These are phyloP conservation scores for Thunnus albacares DNA, from an alignment of 2,797 vertebrate species.

Conservation along the genomic window DNA sequence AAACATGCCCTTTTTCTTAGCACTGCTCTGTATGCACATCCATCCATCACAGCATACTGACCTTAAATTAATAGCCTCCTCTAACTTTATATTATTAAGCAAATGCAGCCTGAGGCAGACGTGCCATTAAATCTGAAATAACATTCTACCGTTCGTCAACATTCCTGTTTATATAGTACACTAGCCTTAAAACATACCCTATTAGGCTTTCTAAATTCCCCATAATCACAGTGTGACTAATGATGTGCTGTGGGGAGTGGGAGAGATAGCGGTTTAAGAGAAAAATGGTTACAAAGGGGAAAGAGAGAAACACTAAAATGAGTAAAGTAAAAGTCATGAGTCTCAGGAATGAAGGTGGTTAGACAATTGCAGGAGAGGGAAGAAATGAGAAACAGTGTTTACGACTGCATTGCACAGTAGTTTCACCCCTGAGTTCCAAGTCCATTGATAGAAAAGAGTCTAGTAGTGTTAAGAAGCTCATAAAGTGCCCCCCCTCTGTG, in stretches of 20 bases:
- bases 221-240: conserved; percentile 51
- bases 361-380: conserved; percentile 22
- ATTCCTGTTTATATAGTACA: conserved; percentile 24
- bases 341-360: conserved; percentile 9
- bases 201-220: conserved; percentile 45
- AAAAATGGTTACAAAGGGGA: conserved; percentile 6
- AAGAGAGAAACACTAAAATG: not conserved
- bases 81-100: conserved; percentile 30
- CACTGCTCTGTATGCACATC: not conserved
- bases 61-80: conserved; percentile 23
- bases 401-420: conserved; percentile 30
- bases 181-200: conserved; percentile 35
- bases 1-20: conserved; percentile 10
- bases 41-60: conserved; percentile 8
- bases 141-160: conserved; percentile 14
- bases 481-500: conserved; percentile 71
- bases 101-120: conserved; percentile 35
- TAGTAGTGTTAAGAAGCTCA: conserved; percentile 61
- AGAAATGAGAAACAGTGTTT: conserved; percentile 33
- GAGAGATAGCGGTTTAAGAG: conserved; percentile 10
- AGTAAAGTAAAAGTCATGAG: not conserved
- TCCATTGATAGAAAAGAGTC: conserved; percentile 61
- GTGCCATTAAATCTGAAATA: conserved; percentile 47
- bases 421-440: conserved; percentile 39
- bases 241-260: conserved; percentile 12